These are phyloP conservation scores for Andinoacara biseriatus DNA, from an alignment of 2,113 vertebrate species.

Conservation along the genomic window DNA sequence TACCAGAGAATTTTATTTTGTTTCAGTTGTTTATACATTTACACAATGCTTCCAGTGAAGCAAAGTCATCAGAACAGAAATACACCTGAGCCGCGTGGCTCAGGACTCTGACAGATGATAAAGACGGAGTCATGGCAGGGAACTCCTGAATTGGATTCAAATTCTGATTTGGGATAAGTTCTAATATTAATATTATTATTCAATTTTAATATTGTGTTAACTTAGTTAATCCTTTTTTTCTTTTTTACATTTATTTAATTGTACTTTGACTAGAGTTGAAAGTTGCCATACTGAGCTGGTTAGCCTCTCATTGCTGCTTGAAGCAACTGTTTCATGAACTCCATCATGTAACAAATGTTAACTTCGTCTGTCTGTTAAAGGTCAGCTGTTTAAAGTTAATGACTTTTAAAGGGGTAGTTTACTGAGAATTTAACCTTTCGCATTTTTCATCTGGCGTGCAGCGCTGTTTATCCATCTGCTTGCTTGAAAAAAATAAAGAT, in stretches of 20 bases:
- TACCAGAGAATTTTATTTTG: neutral
- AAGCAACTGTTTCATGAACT: neutral
- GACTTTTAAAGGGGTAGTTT: neutral
- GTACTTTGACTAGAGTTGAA: neutral
- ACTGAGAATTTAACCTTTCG: rapidly evolving
- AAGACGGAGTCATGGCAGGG: neutral
- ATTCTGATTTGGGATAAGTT: too few relatives aligned
- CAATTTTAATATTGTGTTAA: too few relatives aligned
- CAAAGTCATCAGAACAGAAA: neutral
- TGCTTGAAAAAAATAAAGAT: neutral
- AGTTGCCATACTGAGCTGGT: neutral
- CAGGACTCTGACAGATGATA: neutral
- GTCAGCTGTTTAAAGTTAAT: neutral
- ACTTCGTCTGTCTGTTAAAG: neutral
- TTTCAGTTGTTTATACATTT: neutral
- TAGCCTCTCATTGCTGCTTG: neutral
- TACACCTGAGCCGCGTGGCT: neutral
- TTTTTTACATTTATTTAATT: too few relatives aligned
- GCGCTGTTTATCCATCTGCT: neutral
- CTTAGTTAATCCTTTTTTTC: too few relatives aligned
- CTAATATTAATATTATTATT: too few relatives aligned
- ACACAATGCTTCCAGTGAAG: neutral
- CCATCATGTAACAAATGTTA: neutral
- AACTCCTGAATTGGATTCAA: neutral
- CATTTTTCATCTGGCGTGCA: neutral